These are phyloP conservation scores for Tillus elongatus DNA, from an alignment of 2,888 invertebrate species.

Conservation along the genomic window DNA sequence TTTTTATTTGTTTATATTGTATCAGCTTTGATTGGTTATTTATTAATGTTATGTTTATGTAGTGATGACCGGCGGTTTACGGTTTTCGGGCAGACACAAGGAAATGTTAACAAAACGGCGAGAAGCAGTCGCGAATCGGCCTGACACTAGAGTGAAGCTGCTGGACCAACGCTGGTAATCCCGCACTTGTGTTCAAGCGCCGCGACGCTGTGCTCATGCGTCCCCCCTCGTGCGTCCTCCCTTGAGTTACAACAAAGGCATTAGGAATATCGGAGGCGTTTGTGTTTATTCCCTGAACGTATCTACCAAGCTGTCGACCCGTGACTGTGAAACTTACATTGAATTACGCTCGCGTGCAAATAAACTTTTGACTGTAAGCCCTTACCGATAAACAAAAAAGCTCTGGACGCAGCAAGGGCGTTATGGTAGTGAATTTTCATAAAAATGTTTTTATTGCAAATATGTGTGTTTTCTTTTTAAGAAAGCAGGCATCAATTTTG, in stretches of 20 bases:
- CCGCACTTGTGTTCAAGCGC: slow-evolving; percentile 44
- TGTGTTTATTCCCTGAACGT: slow-evolving; percentile 43
- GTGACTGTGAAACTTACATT: slow-evolving; percentile 30
- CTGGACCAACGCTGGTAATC: slow-evolving; percentile 41
- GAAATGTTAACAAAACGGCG: slow-evolving; percentile 20
- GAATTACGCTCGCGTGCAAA: slow-evolving; percentile 27
- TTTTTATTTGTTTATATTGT: too few species aligned
- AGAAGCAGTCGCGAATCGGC: slow-evolving; percentile 36
- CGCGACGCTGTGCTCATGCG: slow-evolving; percentile 44
- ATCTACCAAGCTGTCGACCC: slow-evolving; percentile 40
- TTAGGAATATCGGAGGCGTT: slow-evolving; percentile 41
- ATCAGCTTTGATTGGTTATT: too few species aligned
- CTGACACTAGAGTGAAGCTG: slow-evolving; percentile 39
- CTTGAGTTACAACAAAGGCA: slow-evolving; percentile 37
- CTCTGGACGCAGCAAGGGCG: too few species aligned
- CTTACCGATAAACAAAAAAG: neutral
- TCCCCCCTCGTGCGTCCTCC: slow-evolving; percentile 36
- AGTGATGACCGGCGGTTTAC: too few species aligned
- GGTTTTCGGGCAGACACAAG: too few species aligned
- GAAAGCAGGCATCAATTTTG: too few species aligned
- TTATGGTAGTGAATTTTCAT: too few species aligned
- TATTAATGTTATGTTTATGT: too few species aligned
- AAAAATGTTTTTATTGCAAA: too few species aligned
- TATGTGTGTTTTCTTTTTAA: too few species aligned
- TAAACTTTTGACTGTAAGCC: slow-evolving; percentile 20